Base-by-base conservation (phyloP, 2,113 vertebrate species). In the Genyomyrus donnyi region DNA sequence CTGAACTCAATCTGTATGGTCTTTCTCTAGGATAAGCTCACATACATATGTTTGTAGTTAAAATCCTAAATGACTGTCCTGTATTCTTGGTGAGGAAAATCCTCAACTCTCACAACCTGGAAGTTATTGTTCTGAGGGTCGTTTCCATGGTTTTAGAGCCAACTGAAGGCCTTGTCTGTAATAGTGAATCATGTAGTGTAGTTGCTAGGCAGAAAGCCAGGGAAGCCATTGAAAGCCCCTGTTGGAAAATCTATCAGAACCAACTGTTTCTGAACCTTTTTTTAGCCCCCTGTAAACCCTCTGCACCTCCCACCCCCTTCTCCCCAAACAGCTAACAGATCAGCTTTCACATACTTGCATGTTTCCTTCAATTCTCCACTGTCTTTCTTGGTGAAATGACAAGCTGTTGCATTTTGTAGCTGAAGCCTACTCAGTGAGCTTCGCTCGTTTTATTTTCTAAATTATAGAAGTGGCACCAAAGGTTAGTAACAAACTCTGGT, bases 211-310 rank as follows among this genome's bases (percentile, higher is more conserved):
- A 94, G 84, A 91, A 91, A 88, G 91, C 90, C 91, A 85, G n/a
- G 58, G 91, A 90, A 84, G 91, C 88, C 89, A 91, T 83, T 90
- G 74, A 91, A 92, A 90, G 46, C 90, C 90, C 50, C 89, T 92
- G 91, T 90, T 56, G 88, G 90, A 91, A 92, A 93, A 92, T 91
- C 89, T 90, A 87, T 90, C 89, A 90, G 87, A 93, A 91, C 90
- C 90, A 89, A 92, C 91, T 93, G 92, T 93, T 93, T 92, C 89
- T 85, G 56, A 89, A 88, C 89, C 90, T 89, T 91, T 91, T 90
- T 93, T 92, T 92, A 88, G 77, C 88, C 39, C 85, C 88, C 56
- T 4, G 13, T 31, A 39, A 62, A 62, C 52, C 53, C 88, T 52
- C 48, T 89, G 39, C 84, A 88, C 88, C 42, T 89, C 52, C 42